These are phyloP conservation scores for Elephas maximus DNA, from an alignment of 2,113 vertebrate genomes.

Conservation along the genomic window DNA sequence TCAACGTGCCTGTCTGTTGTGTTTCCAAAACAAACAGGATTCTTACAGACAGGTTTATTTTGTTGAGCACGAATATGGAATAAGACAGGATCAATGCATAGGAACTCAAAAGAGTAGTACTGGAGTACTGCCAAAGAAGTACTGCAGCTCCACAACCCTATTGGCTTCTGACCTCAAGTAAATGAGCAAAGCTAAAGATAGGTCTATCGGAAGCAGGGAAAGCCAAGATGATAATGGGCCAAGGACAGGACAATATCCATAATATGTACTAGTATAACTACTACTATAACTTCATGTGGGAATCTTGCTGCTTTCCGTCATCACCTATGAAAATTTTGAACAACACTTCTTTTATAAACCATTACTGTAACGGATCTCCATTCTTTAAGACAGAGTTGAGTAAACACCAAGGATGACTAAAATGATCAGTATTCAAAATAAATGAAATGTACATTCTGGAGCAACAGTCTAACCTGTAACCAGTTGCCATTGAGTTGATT, in stretches of 20 bases:
- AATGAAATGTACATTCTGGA: conserved; percentile 14
- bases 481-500: neutral
- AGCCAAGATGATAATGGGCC: neutral
- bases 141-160: neutral
- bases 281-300: neutral
- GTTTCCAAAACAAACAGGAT: conserved; percentile 24
- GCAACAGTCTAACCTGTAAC: neutral
- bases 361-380: neutral
- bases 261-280: neutral
- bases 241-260: neutral
- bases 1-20: neutral
- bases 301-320: neutral
- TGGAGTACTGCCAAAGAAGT: neutral
- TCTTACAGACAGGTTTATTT: conserved; percentile 6
- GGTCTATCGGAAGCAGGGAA: neutral
- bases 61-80: conserved; percentile 20
- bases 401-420: conserved; percentile 10
- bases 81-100: conserved; percentile 15
- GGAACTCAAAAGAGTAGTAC: neutral
- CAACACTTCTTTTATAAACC: neutral
- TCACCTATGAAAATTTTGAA: neutral
- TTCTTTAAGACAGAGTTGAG: neutral
- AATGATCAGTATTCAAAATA: conserved; percentile 32
- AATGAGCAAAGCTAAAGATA: conserved; percentile 20
- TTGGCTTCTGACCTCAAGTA: conserved; percentile 37